Evolutionary conservation across 2,888 invertebrate genomes (phyloP).

Genomic region (Drosophila suboccidentalis): DNA sequence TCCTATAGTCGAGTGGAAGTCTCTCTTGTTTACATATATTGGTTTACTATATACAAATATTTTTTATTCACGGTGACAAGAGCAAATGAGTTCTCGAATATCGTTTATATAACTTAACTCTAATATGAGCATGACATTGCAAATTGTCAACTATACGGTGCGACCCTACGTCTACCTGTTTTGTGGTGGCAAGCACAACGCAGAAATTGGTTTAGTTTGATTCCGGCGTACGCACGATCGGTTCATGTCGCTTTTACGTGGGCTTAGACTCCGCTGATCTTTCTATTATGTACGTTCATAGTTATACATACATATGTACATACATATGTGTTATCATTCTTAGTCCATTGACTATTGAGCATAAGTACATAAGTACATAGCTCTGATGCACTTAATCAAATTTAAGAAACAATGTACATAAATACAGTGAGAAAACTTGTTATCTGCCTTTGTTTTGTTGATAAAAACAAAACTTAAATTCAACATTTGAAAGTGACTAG

Average conservation of each 20-base stretch:
- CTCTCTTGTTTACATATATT: neutral
- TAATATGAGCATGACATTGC: slow-evolving; percentile 22
- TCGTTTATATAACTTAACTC: slow-evolving; percentile 2
- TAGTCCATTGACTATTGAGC: slow-evolving; percentile 20
- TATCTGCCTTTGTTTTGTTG: slow-evolving; percentile 22
- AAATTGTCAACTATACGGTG: slow-evolving; percentile 3
- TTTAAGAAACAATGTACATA: neutral
- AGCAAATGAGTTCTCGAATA: neutral
- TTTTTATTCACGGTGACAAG: neutral
- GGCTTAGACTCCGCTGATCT: slow-evolving; percentile 18
- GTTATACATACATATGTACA: neutral
- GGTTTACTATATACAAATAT: neutral
- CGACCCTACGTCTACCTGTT: slow-evolving; percentile 11
- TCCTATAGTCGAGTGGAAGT: neutral
- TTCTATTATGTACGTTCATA: slow-evolving; percentile 6
- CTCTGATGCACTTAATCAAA: slow-evolving; percentile 3
- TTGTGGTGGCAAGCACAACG: slow-evolving; percentile 5
- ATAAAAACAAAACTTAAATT: slow-evolving; percentile 15
- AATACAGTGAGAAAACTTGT: slow-evolving; percentile 10
- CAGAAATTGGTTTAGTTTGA: slow-evolving; percentile 23
- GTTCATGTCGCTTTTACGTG: slow-evolving; percentile 14
- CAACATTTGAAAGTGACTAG: slow-evolving; percentile 27
- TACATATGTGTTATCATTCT: slow-evolving; percentile 16
- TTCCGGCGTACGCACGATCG: slow-evolving; percentile 31
- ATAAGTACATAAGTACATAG: slow-evolving; percentile 5